Conservation (phyloP, 2,113 vertebrate genomes). For the Gorsachius goisagi region DNA sequence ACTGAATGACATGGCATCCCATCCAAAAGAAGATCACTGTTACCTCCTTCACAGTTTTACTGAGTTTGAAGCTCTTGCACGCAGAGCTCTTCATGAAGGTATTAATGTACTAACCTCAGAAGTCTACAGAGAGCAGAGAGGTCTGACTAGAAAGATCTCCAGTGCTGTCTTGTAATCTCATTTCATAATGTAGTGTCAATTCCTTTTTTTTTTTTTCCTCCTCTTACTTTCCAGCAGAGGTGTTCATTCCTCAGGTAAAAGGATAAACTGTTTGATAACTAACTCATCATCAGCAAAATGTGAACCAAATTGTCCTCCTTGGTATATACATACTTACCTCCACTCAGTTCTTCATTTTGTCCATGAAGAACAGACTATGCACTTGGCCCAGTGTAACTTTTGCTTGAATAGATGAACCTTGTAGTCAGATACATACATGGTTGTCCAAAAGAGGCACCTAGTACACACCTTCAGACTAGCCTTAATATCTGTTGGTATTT, state of each 20-base stretch:
- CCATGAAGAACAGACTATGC: background rate
- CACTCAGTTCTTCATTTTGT: background rate
- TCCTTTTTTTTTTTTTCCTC: background rate
- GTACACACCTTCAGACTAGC: background rate
- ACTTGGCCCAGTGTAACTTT: background rate
- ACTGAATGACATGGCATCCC: conserved; percentile 95
- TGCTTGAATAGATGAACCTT: background rate
- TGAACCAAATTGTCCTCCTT: background rate
- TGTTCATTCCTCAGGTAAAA: background rate
- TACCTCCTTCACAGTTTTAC: conserved; percentile 95
- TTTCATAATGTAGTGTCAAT: background rate
- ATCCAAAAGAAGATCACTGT: conserved; percentile 95
- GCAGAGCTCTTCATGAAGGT: conserved; percentile 96
- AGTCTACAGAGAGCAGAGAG: background rate
- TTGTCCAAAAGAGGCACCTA: background rate
- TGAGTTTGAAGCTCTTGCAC: conserved; percentile 95
- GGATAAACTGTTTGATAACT: background rate
- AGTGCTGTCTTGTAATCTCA: background rate
- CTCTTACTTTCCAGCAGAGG: background rate
- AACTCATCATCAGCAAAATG: background rate
- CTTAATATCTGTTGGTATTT: background rate
- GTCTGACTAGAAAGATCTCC: background rate
- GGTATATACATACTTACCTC: background rate
- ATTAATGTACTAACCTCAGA: background rate
- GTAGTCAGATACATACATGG: background rate